Evolutionary conservation across 2,888 invertebrate species (phyloP).

Genomic region (Hyles lineata): DNA sequence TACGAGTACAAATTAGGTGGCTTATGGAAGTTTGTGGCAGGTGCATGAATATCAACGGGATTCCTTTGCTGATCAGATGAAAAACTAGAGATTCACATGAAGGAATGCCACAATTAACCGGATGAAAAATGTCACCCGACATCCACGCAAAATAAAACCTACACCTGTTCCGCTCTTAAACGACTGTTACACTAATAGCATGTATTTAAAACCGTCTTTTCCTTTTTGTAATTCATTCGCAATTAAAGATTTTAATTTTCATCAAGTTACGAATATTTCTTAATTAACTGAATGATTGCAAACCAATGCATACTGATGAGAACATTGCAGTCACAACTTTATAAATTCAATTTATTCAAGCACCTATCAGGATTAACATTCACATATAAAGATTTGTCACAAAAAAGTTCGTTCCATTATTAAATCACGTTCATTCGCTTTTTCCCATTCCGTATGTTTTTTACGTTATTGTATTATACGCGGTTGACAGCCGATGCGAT

Average conservation of each 20-base stretch:
- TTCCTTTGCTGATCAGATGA: conserved; percentile 64
- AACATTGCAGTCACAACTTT: neutral
- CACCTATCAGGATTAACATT: neutral
- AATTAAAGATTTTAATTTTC: conserved; percentile 19
- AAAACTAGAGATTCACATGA: conserved; percentile 69
- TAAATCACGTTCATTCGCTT: conserved; percentile 32
- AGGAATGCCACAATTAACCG: conserved; percentile 72
- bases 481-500: conserved; percentile 65
- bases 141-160: conserved; percentile 69
- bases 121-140: conserved; percentile 76
- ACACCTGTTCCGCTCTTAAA: conserved; percentile 64
- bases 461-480: conserved; percentile 49
- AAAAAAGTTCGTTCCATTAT: conserved; percentile 15
- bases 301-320: neutral
- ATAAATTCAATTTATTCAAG: neutral
- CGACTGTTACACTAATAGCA: conserved; percentile 52
- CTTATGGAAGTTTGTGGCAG: conserved; percentile 55
- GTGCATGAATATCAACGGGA: conserved; percentile 66
- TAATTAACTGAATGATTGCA: conserved; percentile 15
- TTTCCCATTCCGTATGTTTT: conserved; percentile 42
- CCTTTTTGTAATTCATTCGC: conserved; percentile 34
- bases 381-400: neutral
- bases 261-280: conserved; percentile 16
- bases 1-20: conserved; percentile 47
- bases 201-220: conserved; percentile 40